Percentiles rank a stretch among this genome's conserved stretches.
phyloP scores from a whole-genome alignment of 2,113 vertebrate species.

The Naja naja region DNA sequence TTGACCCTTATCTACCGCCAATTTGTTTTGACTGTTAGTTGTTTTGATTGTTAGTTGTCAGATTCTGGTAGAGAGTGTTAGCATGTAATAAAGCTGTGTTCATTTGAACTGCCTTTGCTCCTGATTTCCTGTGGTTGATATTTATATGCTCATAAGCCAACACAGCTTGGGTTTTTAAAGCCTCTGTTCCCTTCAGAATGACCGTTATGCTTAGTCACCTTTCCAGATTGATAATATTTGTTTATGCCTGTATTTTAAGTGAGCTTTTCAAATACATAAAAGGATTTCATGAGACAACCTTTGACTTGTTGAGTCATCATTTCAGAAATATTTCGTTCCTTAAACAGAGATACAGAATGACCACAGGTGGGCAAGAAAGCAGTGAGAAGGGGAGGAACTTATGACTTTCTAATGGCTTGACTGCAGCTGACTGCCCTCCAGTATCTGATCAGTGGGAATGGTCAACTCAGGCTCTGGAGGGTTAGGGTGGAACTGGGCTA shows the following conservation, averaged over 20 bases:
- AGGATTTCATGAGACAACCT: not conserved
- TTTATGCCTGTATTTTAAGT: not conserved
- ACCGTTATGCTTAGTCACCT: not conserved
- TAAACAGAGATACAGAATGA: not conserved
- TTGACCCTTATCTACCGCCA: not conserved
- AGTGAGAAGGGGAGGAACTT: not conserved
- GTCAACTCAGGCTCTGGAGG: not conserved
- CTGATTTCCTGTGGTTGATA: not conserved
- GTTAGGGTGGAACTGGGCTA: not conserved
- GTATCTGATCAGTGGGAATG: not conserved
- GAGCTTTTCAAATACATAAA: not conserved
- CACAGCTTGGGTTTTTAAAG: not conserved
- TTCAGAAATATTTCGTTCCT: not conserved
- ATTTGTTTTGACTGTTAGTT: not conserved
- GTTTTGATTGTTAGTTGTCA: not conserved
- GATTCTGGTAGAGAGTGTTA: not conserved
- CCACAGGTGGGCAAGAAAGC: not conserved
- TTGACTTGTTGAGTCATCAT: not conserved
- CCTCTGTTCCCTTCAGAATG: not conserved
- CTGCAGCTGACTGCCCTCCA: not conserved
- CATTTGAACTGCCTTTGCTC: not conserved
- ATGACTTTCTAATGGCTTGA: not conserved
- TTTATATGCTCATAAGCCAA: not conserved
- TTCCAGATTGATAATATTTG: not conserved
- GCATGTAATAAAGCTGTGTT: not conserved